Conservation (phyloP, 2,113 vertebrate species). For the Emydocephalus ijimae region DNA sequence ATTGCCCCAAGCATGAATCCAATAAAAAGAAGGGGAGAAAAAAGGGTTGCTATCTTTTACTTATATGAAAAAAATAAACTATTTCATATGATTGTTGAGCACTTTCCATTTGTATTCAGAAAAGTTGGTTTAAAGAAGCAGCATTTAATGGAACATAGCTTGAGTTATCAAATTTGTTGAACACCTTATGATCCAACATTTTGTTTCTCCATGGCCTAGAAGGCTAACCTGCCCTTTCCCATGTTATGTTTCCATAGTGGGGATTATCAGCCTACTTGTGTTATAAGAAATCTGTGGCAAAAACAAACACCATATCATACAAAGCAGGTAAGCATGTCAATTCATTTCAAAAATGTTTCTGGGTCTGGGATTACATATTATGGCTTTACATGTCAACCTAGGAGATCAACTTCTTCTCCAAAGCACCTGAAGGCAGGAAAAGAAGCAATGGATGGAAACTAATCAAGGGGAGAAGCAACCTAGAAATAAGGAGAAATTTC, state of each 20-base stretch:
- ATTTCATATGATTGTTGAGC: neutral
- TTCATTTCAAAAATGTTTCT: neutral
- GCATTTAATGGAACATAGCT: neutral
- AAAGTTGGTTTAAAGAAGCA: neutral
- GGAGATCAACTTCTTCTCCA: too few relatives aligned
- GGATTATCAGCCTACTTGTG: constrained; percentile 94
- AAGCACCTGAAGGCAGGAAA: too few relatives aligned
- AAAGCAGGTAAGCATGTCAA: constrained; percentile 87
- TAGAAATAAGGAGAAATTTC: too few relatives aligned
- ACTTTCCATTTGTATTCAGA: neutral
- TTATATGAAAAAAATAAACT: neutral
- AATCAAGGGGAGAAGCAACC: too few relatives aligned
- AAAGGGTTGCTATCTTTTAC: neutral
- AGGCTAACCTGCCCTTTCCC: constrained; percentile 25
- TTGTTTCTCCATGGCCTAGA: neutral
- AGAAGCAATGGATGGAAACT: too few relatives aligned
- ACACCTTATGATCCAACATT: neutral
- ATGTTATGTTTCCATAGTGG: constrained; percentile 78
- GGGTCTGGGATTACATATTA: neutral
- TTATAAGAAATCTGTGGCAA: constrained; percentile 98
- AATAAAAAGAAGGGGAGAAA: neutral
- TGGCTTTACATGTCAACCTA: neutral
- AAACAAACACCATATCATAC: constrained; percentile 94
- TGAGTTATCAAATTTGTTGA: neutral
- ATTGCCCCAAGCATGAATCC: neutral